Evolutionary conservation across 2,797 vertebrate species (phyloP), one percentile per base, ranked within the genome.

Genomic region (Diglossa cyanea): DNA sequence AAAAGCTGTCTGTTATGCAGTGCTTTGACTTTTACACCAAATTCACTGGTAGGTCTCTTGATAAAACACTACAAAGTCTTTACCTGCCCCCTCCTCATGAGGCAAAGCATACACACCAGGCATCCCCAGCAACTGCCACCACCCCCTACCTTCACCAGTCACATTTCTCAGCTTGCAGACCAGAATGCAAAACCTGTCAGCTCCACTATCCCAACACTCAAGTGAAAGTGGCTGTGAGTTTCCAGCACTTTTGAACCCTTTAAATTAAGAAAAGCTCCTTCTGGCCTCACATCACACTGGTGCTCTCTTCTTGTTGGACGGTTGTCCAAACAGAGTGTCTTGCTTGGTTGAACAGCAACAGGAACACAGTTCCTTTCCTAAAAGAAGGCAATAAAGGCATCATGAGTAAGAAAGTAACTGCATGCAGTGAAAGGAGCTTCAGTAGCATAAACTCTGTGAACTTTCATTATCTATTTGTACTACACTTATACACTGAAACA

Each of bases 371-470:
- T 67, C 35, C 63, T 74, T 92, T 91, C 71, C 71, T 78, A 70
- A 81, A 84, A 88, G 50, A 48, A 93, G 79, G 71, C 35, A 67
- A 67, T 58, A 55, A 85, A 85, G 26, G 35, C 37, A 9, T 45
- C 51, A 37, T 84, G 70, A 95, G 83, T 78, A 82, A 94, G 78
- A 96, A 90, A 71, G 70, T 60, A 71, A 91, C 72, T 79, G 45
- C 57, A 62, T 40, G 66, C 75, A 92, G 81, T 65, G 78, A 92
- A 90, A 84, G 44, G 80, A 91, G 31, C 84, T 45, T 62, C 28
- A 87, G 14, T 1, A 91, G 78, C 83, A 75, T 61, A 88, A 91
- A 89, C 71, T 85, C 91, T 31, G 76, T 61, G 89, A 96, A 76
- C 91, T 95, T 96, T 91, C 86, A 44, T 82, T 89, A 87, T 60